phyloP scores from a whole-genome alignment of 2,888 invertebrate genomes.

The Spialia ferax region DNA sequence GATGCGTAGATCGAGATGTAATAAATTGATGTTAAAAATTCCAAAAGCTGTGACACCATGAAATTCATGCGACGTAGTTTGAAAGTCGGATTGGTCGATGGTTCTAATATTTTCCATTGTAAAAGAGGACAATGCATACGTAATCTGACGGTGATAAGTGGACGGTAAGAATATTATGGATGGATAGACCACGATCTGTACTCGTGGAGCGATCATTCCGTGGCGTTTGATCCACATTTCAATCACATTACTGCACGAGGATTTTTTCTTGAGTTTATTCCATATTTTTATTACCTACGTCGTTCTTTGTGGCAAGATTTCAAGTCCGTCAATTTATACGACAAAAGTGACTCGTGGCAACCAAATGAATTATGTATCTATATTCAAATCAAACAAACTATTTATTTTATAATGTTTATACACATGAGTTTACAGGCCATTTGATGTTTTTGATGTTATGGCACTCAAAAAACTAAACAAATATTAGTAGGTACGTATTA shows the following conservation, averaged over 20 bases:
- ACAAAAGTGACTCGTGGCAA: no score
- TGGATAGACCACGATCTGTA: slow-evolving; percentile 11
- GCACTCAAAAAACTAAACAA: no score
- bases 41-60: slow-evolving; percentile 52
- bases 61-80: slow-evolving; percentile 63
- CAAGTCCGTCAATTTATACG: no score
- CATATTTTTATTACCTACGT: no score
- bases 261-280: slow-evolving; percentile 15
- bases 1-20: slow-evolving; percentile 29
- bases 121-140: slow-evolving; percentile 56
- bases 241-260: neutral
- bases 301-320: no score
- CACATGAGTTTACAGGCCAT: no score
- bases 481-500: no score
- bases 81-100: slow-evolving; percentile 58
- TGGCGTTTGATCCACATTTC: slow-evolving; percentile 20
- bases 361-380: no score
- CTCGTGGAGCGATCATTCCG: slow-evolving; percentile 41
- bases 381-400: no score
- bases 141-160: slow-evolving; percentile 49
- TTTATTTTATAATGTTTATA: no score
- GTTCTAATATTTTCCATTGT: slow-evolving; percentile 61
- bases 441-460: no score
- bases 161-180: slow-evolving; percentile 31
- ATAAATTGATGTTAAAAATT: slow-evolving; percentile 48